phyloP scores from a whole-genome alignment of 2,113 vertebrate species.

The Petrocephalus microphthalmus region DNA sequence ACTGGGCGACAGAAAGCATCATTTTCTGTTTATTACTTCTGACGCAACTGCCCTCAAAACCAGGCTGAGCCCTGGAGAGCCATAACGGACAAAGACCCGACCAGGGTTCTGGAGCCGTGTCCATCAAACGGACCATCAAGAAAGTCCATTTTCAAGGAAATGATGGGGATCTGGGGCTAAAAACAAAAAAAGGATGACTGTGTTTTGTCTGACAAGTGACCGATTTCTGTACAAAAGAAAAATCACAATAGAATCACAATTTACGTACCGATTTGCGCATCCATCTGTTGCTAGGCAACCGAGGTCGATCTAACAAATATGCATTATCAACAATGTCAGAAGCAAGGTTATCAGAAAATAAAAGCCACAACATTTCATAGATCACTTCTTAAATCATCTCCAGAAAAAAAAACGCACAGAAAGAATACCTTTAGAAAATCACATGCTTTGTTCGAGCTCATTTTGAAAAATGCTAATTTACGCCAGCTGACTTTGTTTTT shows the following conservation, averaged over 20 bases:
- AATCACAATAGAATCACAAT: background rate
- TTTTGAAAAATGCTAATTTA: background rate
- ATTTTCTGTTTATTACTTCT: background rate
- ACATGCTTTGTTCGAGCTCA: background rate
- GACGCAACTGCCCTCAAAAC: background rate
- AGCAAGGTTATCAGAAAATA: background rate
- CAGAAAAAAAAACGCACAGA: background rate
- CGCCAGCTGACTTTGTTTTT: background rate
- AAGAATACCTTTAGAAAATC: background rate
- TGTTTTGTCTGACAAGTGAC: background rate
- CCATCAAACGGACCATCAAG: background rate
- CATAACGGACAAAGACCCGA: background rate
- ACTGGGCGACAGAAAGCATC: background rate
- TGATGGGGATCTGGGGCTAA: background rate
- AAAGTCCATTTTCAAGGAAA: background rate
- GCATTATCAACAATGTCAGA: background rate
- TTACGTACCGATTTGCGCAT: background rate
- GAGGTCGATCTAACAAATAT: background rate
- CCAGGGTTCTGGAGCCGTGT: background rate
- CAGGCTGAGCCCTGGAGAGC: background rate
- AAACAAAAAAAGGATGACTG: background rate
- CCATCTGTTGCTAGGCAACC: conserved; percentile 5
- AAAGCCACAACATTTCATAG: background rate
- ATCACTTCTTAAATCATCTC: background rate
- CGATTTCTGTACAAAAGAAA: background rate